A percentile compares a stretch with the other conserved stretches of the same genome.
phyloP scores from a whole-genome alignment of 2,888 invertebrate genomes.

The Troides oblongomaculatus region DNA sequence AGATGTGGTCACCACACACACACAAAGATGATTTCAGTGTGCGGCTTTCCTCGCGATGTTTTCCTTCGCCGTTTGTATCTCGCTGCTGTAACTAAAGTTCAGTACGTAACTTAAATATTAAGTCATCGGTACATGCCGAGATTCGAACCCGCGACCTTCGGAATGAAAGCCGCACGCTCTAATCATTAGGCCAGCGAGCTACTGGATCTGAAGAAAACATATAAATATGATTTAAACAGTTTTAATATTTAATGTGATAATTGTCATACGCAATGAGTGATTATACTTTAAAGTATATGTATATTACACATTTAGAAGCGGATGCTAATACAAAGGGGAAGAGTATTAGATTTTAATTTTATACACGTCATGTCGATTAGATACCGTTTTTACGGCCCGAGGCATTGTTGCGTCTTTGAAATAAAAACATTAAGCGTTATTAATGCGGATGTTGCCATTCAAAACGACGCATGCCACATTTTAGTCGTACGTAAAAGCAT shows the following conservation, averaged over 20 bases:
- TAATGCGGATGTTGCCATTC: conserved; percentile 55
- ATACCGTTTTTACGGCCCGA: conserved; percentile 38
- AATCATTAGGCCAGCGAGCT: too few relatives aligned
- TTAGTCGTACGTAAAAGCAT: conserved; percentile 54
- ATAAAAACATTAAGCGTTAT: conserved; percentile 63
- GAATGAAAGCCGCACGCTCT: too few relatives aligned
- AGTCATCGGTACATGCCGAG: too few relatives aligned
- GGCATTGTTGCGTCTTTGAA: conserved; percentile 47
- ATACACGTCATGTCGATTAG: conserved; percentile 38
- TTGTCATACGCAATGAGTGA: conserved; percentile 2
- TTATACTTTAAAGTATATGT: conserved; percentile 16
- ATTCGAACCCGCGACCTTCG: too few relatives aligned
- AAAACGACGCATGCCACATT: conserved; percentile 49
- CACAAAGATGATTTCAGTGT: too few relatives aligned
- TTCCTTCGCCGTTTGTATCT: too few relatives aligned
- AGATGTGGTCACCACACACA: too few relatives aligned
- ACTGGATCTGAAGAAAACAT: too few relatives aligned
- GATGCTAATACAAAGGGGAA: conserved; percentile 22
- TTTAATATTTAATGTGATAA: conserved; percentile 11
- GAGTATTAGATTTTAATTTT: conserved; percentile 36
- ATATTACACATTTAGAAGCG: conserved; percentile 12
- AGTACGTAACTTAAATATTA: too few relatives aligned
- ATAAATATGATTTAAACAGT: background rate
- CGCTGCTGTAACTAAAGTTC: too few relatives aligned
- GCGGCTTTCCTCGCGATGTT: too few relatives aligned